Percentiles rank a stretch among this genome's conserved stretches.
phyloP scores from a whole-genome alignment of 2,797 vertebrate genomes.

The Acanthiza pusilla region DNA sequence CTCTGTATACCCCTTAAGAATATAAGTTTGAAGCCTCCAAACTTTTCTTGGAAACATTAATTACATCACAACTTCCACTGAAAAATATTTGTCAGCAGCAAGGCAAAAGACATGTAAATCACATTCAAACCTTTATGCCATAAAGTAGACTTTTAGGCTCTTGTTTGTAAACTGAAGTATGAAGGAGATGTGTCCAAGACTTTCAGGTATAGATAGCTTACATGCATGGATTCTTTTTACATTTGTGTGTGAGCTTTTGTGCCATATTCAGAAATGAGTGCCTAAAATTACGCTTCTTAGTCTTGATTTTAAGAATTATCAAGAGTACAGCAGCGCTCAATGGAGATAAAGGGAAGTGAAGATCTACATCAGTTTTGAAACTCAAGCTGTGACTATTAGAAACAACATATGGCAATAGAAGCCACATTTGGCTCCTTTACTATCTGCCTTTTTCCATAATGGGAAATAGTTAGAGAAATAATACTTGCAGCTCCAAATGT shows the following conservation, averaged over 20 bases:
- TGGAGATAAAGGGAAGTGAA: slow-evolving; percentile 7
- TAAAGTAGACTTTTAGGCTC: neutral
- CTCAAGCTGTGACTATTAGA: slow-evolving; percentile 14
- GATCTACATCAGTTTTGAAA: slow-evolving; percentile 14
- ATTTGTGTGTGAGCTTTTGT: neutral
- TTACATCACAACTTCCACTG: neutral
- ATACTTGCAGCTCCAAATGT: neutral
- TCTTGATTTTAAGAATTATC: neutral
- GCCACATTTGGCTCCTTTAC: neutral
- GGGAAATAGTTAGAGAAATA: neutral
- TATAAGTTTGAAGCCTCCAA: neutral
- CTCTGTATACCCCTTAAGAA: neutral
- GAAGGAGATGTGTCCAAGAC: neutral
- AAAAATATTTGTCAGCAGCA: neutral
- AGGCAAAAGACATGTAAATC: neutral
- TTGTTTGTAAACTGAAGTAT: neutral
- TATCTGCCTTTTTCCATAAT: neutral
- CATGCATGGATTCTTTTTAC: neutral
- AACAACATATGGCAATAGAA: slow-evolving; percentile 27
- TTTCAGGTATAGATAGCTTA: neutral
- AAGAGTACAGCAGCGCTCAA: neutral
- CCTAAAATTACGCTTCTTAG: neutral
- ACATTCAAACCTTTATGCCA: neutral
- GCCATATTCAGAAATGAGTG: neutral
- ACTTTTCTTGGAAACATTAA: neutral